A percentile compares a stretch with the other conserved stretches of the same genome.
phyloP scores from a whole-genome alignment of 2,797 vertebrate species.

The Sebastes cheni region DNA sequence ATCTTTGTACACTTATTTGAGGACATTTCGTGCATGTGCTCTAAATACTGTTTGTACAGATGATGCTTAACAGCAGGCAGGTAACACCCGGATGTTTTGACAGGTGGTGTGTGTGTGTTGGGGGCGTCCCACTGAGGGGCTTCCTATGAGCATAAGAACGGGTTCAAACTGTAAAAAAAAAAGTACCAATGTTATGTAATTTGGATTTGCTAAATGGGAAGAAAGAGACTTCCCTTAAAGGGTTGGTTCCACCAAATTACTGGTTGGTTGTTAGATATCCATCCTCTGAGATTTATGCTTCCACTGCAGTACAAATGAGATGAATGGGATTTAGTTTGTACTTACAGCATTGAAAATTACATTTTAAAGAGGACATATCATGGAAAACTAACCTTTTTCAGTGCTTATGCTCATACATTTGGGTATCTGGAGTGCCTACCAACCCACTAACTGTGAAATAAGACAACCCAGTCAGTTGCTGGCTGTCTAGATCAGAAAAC shows the following conservation, averaged over 20 bases:
- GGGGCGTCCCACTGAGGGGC: slow-evolving; percentile 13
- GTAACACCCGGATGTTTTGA: slow-evolving; percentile 71
- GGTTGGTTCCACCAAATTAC: background rate
- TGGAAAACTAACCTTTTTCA: background rate
- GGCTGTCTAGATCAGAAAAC: too few relatives aligned
- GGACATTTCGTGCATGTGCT: slow-evolving; percentile 4
- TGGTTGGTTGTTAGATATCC: rapidly evolving
- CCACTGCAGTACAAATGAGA: background rate
- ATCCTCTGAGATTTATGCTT: background rate
- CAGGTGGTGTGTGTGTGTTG: slow-evolving; percentile 53
- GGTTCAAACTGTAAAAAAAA: slow-evolving; percentile 5
- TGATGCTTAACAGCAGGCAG: slow-evolving; percentile 69
- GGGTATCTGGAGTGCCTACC: too few relatives aligned
- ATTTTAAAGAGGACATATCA: background rate
- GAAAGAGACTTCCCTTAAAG: background rate
- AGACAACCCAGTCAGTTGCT: background rate
- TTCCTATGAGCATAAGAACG: slow-evolving; percentile 9
- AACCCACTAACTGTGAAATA: background rate
- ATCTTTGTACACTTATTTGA: background rate
- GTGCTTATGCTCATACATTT: too few relatives aligned
- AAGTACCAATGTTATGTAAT: slow-evolving; percentile 3
- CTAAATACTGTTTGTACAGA: slow-evolving; percentile 69
- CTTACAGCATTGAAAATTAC: background rate
- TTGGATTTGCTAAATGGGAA: background rate
- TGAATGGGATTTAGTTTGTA: background rate